phyloP scores from a whole-genome alignment of 2,888 invertebrate genomes.

The Catonia carolina region DNA sequence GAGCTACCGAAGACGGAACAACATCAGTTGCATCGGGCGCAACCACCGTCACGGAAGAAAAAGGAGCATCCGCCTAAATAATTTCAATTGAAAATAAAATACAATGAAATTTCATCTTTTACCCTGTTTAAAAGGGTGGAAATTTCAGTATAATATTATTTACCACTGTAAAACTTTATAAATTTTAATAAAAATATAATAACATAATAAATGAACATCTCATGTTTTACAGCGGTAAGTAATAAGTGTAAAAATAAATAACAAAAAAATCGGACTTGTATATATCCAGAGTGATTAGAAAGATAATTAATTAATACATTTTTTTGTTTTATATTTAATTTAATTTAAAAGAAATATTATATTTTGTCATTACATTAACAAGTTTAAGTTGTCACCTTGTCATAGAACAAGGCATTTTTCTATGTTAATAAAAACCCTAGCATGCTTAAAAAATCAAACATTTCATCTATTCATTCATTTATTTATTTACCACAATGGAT shows the following conservation, averaged over 20 bases:
- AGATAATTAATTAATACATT: neutral
- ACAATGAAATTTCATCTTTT: neutral
- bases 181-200: neutral
- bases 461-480: neutral
- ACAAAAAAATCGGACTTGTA: neutral
- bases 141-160: neutral
- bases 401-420: conserved; percentile 4
- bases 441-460: conserved; percentile 15
- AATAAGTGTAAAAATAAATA: too few relatives aligned
- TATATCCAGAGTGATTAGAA: conserved; percentile 2
- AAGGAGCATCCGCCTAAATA: conserved; percentile 56
- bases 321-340: neutral
- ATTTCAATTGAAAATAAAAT: neutral
- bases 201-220: neutral
- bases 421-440: conserved; percentile 25
- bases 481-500: neutral
- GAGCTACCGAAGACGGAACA: conserved; percentile 41
- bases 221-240: neutral
- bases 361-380: neutral
- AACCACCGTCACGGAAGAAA: conserved; percentile 58
- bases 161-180: neutral
- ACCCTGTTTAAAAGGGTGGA: neutral
- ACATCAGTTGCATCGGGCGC: conserved; percentile 60
- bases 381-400: neutral
- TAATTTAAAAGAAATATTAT: neutral